Base-by-base conservation (phyloP, 1,140 invertebrate genomes). In the Philopotamus ludificatus region DNA sequence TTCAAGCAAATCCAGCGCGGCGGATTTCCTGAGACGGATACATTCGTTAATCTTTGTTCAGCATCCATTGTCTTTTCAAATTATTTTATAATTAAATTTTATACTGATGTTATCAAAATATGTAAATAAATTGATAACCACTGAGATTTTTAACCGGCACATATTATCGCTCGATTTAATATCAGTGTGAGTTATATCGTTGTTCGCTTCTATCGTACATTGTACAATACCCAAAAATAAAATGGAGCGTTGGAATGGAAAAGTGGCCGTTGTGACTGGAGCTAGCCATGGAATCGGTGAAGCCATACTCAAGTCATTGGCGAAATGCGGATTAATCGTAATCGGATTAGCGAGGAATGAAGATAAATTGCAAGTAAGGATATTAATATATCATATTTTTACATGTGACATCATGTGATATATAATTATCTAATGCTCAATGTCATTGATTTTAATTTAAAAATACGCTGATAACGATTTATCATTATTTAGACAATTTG, bases 201-300 rank as follows among this genome's bases (percentile, higher is more conserved):
- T n/a, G n/a, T n/a, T n/a, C 34, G 34, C 34, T 39, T 39, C n/a
- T n/a, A n/a, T n/a, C n/a, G n/a, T n/a, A n/a, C n/a, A n/a, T n/a
- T n/a, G n/a, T n/a, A n/a, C n/a, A n/a, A n/a, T n/a, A n/a, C n/a
- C n/a, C n/a, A n/a, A n/a, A n/a, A n/a, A n/a, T 53, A 28, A 2
- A 50, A 89, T 88, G 88, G 86, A 89, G 20, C 78, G 83, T 18
- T 89, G 87, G 85, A 61, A 58, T 1, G 85, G 85, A 60, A 84
- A 84, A 63, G 82, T 87, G 0, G 89, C 86, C 0, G 79, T 92
- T 10, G 84, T 92, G 10, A 91, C 89, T 0, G 89, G 88, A 0
- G 88, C 88, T 0, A 89, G 86, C 59, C 76, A 80, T 1, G 89
- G 89, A 0, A 90, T 91, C 20, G 89, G 90, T 0, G 82, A 81